These are phyloP conservation scores for Ceratotherium simum DNA, from an alignment of 2,113 vertebrate genomes.

Conservation along the genomic window DNA sequence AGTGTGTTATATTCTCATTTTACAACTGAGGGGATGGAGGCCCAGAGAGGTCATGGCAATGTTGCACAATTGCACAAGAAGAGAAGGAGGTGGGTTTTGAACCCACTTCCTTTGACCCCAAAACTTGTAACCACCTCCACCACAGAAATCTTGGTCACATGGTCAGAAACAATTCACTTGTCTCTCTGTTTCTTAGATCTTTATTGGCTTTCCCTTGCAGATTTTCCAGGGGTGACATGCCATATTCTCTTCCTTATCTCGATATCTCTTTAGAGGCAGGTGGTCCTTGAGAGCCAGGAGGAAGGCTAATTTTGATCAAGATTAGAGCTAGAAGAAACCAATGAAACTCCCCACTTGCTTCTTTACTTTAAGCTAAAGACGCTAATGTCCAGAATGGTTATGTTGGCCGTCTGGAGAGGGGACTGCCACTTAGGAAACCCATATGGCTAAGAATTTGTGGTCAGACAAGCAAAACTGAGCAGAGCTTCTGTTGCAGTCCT, in stretches of 20 bases:
- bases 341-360: neutral
- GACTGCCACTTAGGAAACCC: slow-evolving; percentile 58
- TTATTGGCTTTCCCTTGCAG: neutral
- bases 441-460: slow-evolving; percentile 43
- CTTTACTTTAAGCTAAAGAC: slow-evolving; percentile 7
- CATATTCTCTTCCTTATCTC: neutral
- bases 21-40: neutral
- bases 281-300: fast-evolving
- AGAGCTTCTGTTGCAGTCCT: neutral
- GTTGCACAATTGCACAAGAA: neutral
- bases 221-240: neutral
- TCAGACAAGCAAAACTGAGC: neutral
- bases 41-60: neutral
- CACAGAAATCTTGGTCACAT: neutral
- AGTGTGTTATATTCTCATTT: neutral
- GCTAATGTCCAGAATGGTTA: neutral
- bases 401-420: neutral
- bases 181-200: neutral
- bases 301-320: neutral
- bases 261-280: neutral
- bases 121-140: neutral
- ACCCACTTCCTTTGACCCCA: neutral
- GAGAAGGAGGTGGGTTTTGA: neutral
- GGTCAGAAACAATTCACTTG: neutral
- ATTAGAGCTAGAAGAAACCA: neutral